Evolutionary conservation across 2,797 vertebrate genomes (phyloP).

Genomic region (Coendou prehensilis): DNA sequence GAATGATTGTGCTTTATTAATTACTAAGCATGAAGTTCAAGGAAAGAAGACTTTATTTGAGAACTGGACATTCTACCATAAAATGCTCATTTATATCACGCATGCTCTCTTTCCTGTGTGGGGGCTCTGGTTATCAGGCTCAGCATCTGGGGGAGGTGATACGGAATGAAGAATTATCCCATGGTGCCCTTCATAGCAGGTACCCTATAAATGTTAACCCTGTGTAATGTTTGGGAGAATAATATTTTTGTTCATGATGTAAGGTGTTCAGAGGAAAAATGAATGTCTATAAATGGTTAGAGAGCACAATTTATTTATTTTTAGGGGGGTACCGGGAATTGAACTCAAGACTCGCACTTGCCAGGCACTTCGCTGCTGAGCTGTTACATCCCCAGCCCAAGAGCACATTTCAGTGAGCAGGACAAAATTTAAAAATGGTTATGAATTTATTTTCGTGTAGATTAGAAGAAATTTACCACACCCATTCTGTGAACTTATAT

Average conservation of each 20-base stretch:
- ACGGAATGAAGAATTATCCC: background rate
- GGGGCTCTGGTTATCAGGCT: background rate
- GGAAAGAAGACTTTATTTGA: conserved; percentile 36
- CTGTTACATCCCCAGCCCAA: too few relatives aligned
- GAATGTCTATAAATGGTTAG: background rate
- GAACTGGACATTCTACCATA: background rate
- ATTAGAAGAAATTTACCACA: background rate
- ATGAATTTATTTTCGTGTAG: conserved; percentile 6
- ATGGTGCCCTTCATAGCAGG: background rate
- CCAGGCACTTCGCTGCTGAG: too few relatives aligned
- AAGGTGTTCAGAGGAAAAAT: conserved; percentile 45
- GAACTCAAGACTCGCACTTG: too few relatives aligned
- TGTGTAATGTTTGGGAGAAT: background rate
- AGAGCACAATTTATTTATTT: background rate
- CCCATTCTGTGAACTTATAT: background rate
- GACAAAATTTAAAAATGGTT: background rate
- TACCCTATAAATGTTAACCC: background rate
- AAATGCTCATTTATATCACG: background rate
- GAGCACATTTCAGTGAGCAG: conserved; percentile 45
- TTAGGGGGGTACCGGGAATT: too few relatives aligned
- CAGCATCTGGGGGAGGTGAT: background rate
- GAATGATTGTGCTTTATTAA: background rate
- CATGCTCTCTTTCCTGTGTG: background rate
- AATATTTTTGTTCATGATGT: background rate
- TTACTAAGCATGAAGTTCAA: background rate